A percentile compares a stretch with the other conserved stretches of the same genome.
phyloP scores from a whole-genome alignment of 2,797 vertebrate genomes.

The Urocyon cinereoargenteus region DNA sequence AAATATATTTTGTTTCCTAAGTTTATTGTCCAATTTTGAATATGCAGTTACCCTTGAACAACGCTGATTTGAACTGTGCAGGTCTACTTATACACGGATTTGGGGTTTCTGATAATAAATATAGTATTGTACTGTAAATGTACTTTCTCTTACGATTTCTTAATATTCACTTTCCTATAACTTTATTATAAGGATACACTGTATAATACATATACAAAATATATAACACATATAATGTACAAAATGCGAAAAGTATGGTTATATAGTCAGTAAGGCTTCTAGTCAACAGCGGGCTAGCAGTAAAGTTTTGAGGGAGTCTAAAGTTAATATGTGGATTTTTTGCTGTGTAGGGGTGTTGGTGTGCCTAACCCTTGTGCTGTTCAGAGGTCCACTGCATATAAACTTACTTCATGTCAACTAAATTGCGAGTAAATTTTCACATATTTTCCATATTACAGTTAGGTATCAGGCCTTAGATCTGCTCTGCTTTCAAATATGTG shows the following conservation, averaged over 20 bases:
- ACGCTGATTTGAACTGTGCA: background rate
- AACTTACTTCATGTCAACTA: background rate
- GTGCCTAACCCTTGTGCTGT: background rate
- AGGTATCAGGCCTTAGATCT: background rate
- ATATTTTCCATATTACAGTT: background rate
- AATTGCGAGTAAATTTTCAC: background rate
- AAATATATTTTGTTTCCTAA: background rate
- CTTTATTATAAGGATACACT: background rate
- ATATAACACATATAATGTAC: background rate
- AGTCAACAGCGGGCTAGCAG: background rate
- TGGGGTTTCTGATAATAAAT: background rate
- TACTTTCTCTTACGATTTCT: background rate
- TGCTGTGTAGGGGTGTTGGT: background rate
- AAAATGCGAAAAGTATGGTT: background rate
- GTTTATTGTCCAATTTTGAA: background rate
- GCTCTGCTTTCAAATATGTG: background rate
- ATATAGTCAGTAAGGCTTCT: background rate
- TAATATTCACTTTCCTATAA: background rate
- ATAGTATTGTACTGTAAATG: background rate
- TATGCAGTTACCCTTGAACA: background rate
- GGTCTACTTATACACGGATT: background rate
- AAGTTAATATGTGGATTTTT: background rate
- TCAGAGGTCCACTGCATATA: background rate
- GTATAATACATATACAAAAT: background rate
- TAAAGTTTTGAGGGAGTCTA: background rate